These are phyloP conservation scores for Diplogasteroides magnus DNA, from an alignment of 1,140 invertebrate genomes.

Conservation along the genomic window DNA sequence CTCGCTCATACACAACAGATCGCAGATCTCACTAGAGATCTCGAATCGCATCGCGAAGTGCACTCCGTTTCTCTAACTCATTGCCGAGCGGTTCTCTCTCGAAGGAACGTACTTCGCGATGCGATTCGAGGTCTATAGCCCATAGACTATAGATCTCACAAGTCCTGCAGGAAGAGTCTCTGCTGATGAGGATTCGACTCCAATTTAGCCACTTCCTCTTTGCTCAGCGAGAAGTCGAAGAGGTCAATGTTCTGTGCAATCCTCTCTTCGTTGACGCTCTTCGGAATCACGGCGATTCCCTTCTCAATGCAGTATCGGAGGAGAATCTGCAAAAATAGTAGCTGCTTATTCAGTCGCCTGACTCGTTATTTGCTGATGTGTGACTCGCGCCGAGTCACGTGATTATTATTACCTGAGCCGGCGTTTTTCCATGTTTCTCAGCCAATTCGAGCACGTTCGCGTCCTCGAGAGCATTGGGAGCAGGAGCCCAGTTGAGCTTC, in stretches of 20 bases:
- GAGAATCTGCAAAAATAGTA: slow-evolving; percentile 35
- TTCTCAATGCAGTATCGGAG: slow-evolving; percentile 53
- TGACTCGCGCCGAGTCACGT: not conserved
- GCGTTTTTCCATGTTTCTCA: slow-evolving; percentile 44
- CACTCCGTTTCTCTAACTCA: not conserved
- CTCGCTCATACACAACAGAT: not conserved
- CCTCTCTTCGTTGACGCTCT: slow-evolving; percentile 38
- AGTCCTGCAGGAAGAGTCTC: slow-evolving; percentile 33
- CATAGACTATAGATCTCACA: slow-evolving; percentile 17
- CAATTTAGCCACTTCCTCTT: slow-evolving; percentile 36
- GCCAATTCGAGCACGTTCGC: slow-evolving; percentile 43
- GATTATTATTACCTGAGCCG: slow-evolving; percentile 46
- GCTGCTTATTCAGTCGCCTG: not conserved
- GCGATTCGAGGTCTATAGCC: not conserved
- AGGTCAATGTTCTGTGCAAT: slow-evolving; percentile 55
- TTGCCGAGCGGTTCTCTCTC: not conserved
- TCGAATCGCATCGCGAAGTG: too few species aligned
- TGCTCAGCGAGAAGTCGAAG: slow-evolving; percentile 39
- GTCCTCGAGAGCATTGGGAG: slow-evolving; percentile 34
- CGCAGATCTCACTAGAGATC: not conserved
- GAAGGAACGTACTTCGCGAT: too few species aligned
- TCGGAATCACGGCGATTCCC: slow-evolving; percentile 55
- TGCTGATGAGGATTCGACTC: slow-evolving; percentile 25
- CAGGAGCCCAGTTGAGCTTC: slow-evolving; percentile 7
- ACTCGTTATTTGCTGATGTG: not conserved